Conservation (phyloP, 1,140 invertebrate species). For the Atopsyche davidsoni region DNA sequence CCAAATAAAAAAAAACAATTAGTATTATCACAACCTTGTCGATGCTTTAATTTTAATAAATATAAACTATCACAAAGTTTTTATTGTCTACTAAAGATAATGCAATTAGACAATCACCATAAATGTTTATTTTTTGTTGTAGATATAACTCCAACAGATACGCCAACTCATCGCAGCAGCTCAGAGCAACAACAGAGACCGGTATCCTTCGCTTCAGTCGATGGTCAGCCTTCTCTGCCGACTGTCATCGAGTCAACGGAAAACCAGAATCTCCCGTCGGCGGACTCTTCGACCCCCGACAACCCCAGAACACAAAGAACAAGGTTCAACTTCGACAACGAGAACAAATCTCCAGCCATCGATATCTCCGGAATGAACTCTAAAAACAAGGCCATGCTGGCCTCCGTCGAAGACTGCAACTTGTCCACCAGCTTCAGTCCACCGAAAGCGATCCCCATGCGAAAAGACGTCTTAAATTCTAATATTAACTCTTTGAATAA, state of each 20-base stretch:
- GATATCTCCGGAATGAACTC: slow-evolving; percentile 39
- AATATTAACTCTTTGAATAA: slow-evolving; percentile 42
- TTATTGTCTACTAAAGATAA: too few species aligned
- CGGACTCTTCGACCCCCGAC: slow-evolving; percentile 28
- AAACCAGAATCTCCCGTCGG: slow-evolving; percentile 23
- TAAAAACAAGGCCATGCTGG: slow-evolving; percentile 41
- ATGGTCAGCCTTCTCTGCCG: slow-evolving; percentile 40
- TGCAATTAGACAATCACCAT: too few species aligned
- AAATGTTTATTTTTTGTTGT: slow-evolving; percentile 27
- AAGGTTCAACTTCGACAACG: slow-evolving; percentile 8
- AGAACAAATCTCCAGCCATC: slow-evolving; percentile 27
- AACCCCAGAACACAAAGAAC: slow-evolving; percentile 12
- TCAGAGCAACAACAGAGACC: slow-evolving; percentile 34
- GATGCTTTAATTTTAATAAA: too few species aligned
- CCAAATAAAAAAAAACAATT: too few species aligned
- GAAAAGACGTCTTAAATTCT: slow-evolving; percentile 28
- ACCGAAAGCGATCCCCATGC: slow-evolving; percentile 40
- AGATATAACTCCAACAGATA: slow-evolving; percentile 46
- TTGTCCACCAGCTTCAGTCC: slow-evolving; percentile 45
- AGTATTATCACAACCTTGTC: too few species aligned
- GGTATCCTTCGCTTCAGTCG: slow-evolving; percentile 41
- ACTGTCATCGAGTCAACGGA: slow-evolving; percentile 44
- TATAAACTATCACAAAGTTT: too few species aligned
- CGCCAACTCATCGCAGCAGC: slow-evolving; percentile 36
- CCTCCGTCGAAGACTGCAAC: slow-evolving; percentile 45